Conservation (phyloP, 2,888 invertebrate genomes). For the Caprella mutica region DNA sequence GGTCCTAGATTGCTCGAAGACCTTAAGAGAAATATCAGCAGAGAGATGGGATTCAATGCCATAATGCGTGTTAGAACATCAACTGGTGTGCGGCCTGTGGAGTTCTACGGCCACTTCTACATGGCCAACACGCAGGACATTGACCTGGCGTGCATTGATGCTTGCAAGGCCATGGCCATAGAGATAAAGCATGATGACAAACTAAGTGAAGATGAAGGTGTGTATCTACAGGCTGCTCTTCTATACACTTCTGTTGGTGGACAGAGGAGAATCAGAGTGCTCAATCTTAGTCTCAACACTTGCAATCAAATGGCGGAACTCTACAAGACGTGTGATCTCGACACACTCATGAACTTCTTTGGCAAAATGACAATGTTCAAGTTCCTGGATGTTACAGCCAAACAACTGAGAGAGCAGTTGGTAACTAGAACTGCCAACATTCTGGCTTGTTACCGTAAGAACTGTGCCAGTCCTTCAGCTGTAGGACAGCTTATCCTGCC, state of each 20-base stretch:
- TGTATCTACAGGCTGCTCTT: constrained; percentile 80
- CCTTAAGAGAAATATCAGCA: constrained; percentile 62
- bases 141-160: constrained; percentile 77
- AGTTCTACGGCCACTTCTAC: constrained; percentile 92
- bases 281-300: constrained; percentile 78
- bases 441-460: constrained; percentile 82
- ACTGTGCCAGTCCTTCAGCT: constrained; percentile 88
- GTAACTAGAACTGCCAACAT: constrained; percentile 72
- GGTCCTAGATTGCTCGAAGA: constrained; percentile 67
- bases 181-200: constrained; percentile 99
- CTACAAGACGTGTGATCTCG: constrained; percentile 85
- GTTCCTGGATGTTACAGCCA: constrained; percentile 27
- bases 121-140: constrained; percentile 99
- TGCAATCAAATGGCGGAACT: constrained; percentile 87
- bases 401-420: constrained; percentile 64
- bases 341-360: constrained; percentile 83
- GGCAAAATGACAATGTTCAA: constrained; percentile 55
- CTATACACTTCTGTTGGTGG: constrained; percentile 72
- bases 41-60: constrained; percentile 85
- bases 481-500: constrained; percentile 96
- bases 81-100: constrained; percentile 88
- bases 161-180: constrained; percentile 67
- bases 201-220: constrained; percentile 81
- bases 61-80: constrained; percentile 94
- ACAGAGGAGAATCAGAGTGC: constrained; percentile 74